Base-by-base conservation (phyloP, 2,797 vertebrate genomes). In the Lophotriccus pileatus region DNA sequence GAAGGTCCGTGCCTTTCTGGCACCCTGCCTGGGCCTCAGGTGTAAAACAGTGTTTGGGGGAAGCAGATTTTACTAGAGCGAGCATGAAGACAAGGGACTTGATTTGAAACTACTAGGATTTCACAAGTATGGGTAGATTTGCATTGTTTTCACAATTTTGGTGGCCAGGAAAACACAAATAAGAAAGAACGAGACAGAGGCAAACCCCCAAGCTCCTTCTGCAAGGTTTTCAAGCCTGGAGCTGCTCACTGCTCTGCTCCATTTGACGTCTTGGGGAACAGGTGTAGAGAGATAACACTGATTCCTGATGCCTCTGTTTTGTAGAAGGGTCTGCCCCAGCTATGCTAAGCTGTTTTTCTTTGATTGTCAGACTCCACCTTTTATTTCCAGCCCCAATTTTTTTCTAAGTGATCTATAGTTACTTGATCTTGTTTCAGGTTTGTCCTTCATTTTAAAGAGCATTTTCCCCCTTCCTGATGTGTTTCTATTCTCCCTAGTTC, bases 221-320 rank as follows among this genome's bases (percentile, higher is more conserved):
- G 34, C 43, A 7, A 12, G 36, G 24, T 37, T 46, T 30, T 36
- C 7, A 46, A 32, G 5, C 12, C 23, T 5, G 28, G 43, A 46
- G 27, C 55, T 66, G 23, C 13, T 74, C 20, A 0, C 19, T 12
- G 49, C 16, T 59, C 20, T 39, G 14, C 24, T 82, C 19, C 0
- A 0, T 34, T 9, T 36, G 59, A 16, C 15, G 1, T 32, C 52
- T 36, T 4, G 18, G 27, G 30, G 70, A 84, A 1, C 27, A 12
- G 18, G 18, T 1, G 1, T 9, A 15, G 30, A 36, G 28, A 0
- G 0, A 20, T 43, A n/a, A 21, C 2, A 4, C 30, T 30, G 62
- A 27, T 68, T 50, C 19, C 46, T 46, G 41, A 14, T 17, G 8
- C 11, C 24, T 79, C 69, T 58, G 17, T 10, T 60, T 24, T 56